phyloP scores from a whole-genome alignment of 2,797 vertebrate genomes.

The Urophycis tenuis region DNA sequence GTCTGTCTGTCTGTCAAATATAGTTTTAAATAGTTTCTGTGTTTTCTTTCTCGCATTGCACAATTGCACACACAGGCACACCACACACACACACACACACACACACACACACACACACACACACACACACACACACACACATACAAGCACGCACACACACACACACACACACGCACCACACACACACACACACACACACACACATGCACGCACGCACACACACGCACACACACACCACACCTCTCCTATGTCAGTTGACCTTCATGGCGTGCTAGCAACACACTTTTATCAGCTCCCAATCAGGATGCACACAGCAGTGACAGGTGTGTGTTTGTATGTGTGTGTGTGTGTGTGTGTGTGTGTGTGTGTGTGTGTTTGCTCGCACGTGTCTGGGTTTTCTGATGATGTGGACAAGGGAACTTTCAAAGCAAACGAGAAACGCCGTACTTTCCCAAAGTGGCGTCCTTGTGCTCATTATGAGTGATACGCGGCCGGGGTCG shows the following conservation, averaged over 20 bases:
- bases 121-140: background rate
- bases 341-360: background rate
- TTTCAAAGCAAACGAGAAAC: background rate
- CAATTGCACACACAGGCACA: slow-evolving; percentile 5
- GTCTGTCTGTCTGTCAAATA: background rate
- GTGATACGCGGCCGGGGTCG: background rate
- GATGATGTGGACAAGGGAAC: background rate
- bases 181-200: background rate
- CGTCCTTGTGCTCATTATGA: background rate
- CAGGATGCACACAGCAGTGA: background rate
- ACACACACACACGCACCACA: slow-evolving; percentile 8
- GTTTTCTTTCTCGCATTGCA: background rate
- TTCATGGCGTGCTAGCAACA: background rate
- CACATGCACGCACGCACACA: slow-evolving; percentile 9
- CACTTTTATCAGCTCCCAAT: background rate
- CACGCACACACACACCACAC: background rate
- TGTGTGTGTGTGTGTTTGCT: background rate
- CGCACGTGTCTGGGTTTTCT: no score
- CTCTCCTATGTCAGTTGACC: background rate
- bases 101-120: slow-evolving; percentile 19
- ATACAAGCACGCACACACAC: slow-evolving; percentile 3
- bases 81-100: slow-evolving; percentile 12
- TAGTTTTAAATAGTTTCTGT: background rate
- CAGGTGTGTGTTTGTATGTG: background rate
- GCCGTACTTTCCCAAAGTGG: background rate